These are phyloP conservation scores for Caenorhabditis drosophilae DNA, from an alignment of 2,888 invertebrate genomes.

Conservation along the genomic window DNA sequence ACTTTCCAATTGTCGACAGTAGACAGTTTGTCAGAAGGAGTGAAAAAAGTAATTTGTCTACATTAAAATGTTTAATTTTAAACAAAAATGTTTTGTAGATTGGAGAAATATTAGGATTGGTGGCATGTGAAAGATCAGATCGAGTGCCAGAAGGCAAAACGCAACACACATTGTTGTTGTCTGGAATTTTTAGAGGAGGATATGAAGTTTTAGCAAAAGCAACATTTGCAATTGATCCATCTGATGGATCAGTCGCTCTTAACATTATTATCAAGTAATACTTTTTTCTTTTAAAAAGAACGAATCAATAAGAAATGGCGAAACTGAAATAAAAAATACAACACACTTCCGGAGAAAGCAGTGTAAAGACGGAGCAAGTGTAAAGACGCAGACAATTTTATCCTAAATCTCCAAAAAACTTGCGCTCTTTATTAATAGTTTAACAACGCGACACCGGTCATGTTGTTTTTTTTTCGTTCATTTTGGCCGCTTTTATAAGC, in stretches of 20 bases:
- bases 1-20: conserved; percentile 87
- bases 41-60: conserved; percentile 44
- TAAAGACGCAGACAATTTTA: no score
- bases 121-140: conserved; percentile 84
- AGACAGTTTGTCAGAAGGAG: conserved; percentile 75
- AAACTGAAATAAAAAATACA: no score
- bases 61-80: background rate
- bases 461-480: no score
- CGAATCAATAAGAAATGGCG: no score
- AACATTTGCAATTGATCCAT: conserved; percentile 61
- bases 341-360: no score
- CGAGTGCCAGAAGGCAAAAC: conserved; percentile 83
- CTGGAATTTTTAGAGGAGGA: conserved; percentile 89
- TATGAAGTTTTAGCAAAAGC: conserved; percentile 60
- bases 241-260: conserved; percentile 62
- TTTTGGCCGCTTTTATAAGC: no score
- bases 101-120: conserved; percentile 82
- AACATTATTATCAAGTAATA: conserved; percentile 62
- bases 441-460: no score
- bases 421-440: no score
- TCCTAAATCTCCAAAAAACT: no score
- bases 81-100: conserved; percentile 22
- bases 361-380: no score
- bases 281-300: no score
- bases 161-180: conserved; percentile 81